Evolutionary conservation across 2,888 invertebrate species (phyloP), one percentile per base, ranked within the genome.

Genomic region (Plemyria rubiginata): DNA sequence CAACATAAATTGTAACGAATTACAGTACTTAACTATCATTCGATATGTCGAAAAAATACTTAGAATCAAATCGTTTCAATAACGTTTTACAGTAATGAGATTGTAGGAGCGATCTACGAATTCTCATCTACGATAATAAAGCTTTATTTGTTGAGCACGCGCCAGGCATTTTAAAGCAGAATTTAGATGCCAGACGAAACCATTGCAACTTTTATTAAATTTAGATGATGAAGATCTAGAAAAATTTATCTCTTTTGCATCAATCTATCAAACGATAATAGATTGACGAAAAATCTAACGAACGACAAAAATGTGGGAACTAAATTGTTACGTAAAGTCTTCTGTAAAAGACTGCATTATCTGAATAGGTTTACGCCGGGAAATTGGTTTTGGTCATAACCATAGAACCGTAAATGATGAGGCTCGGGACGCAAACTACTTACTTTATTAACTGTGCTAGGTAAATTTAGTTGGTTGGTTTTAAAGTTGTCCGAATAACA

Each of bases 81-180:
- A 79, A 77, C 78, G 72, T 81, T 81, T 79, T 78, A 76, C 72
- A 79, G 79, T 77, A 82, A 83, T 86, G 85, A 85, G 80, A 80
- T 82, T 79, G 81, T 75, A 67, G 76, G 77, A 71, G 77, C 78
- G 82, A 83, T 84, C 80, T 78, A 76, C 77, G 73, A 81, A 87
- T 88, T 88, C 80, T 79, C 82, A 83, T 87, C 77, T 81, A 55
- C 55, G 81, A 83, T 81, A 84, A 81, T 88, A 87, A 87, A 88
- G 82, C 74, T 85, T 80, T 85, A 88, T 87, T 86, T 81, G 86
- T 81, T 79, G 81, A 73, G 76, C 73, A 79, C 85, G 82, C 81
- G 82, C 73, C 71, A 68, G 72, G 86, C 87, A 88, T 89, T 85
- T 82, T 78, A 80, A 87, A 81, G 70, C 73, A 68, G 72, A 72